Percentiles rank a stretch among this genome's conserved stretches.
These are phyloP conservation scores for Apamea epomidion DNA, from an alignment of 2,888 invertebrate species.

Conservation along the genomic window DNA sequence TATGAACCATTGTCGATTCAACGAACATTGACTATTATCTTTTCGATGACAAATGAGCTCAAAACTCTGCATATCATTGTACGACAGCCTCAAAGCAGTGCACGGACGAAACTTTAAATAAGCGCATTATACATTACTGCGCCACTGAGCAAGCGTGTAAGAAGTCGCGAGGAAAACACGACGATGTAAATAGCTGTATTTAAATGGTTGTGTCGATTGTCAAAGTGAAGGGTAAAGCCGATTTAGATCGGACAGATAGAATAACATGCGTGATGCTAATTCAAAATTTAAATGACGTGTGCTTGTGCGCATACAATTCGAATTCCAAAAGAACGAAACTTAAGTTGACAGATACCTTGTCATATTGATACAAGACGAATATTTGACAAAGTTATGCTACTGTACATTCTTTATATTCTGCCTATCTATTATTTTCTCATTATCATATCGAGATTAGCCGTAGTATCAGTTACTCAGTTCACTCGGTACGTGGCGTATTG, in stretches of 20 bases:
- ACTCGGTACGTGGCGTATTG: background rate
- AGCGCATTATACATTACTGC: conserved; percentile 73
- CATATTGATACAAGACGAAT: conserved; percentile 63
- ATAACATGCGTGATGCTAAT: conserved; percentile 82
- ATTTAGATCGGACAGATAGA: conserved; percentile 86
- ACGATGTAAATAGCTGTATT: conserved; percentile 67
- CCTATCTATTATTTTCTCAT: conserved; percentile 18
- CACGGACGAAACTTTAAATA: conserved; percentile 46
- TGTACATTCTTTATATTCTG: conserved; percentile 3
- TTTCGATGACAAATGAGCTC: conserved; percentile 84
- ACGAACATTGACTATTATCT: conserved; percentile 83
- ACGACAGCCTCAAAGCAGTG: conserved; percentile 54
- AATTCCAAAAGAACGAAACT: conserved; percentile 76
- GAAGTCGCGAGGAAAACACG: conserved; percentile 40
- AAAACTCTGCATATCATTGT: conserved; percentile 77
- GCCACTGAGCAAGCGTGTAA: conserved; percentile 51
- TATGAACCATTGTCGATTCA: conserved; percentile 83
- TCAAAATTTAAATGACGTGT: conserved; percentile 80
- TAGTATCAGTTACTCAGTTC: conserved; percentile 29
- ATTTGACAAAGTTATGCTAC: conserved; percentile 25
- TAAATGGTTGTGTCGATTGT: conserved; percentile 65
- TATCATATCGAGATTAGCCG: conserved; percentile 16
- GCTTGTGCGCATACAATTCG: conserved; percentile 76
- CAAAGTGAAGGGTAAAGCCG: conserved; percentile 82
- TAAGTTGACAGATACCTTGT: conserved; percentile 73